Percentiles rank a stretch among this genome's conserved stretches.
Conservation (phyloP, 2,888 invertebrate species). For the Platerodrilus igneus region DNA sequence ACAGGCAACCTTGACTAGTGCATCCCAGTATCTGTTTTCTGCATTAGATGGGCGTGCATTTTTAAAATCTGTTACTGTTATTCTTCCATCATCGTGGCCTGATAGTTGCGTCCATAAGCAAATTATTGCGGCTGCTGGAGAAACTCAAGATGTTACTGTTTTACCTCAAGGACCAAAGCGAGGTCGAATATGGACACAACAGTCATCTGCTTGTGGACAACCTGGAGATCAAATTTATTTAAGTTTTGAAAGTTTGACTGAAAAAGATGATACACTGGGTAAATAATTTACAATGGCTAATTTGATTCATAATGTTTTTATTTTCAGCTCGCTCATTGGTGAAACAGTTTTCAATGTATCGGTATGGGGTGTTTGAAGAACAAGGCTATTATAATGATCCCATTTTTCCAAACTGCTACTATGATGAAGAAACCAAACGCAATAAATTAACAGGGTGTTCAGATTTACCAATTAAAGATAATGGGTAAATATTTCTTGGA, state of each 20-base stretch:
- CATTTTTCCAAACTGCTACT: constrained; percentile 56
- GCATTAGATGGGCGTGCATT: constrained; percentile 56
- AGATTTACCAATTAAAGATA: constrained; percentile 49
- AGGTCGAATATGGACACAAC: constrained; percentile 58
- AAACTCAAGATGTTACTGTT: constrained; percentile 52
- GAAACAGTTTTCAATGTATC: constrained; percentile 62
- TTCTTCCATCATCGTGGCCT: constrained; percentile 58
- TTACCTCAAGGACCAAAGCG: constrained; percentile 52
- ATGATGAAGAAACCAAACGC: constrained; percentile 43
- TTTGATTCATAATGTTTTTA: constrained; percentile 1
- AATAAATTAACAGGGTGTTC: constrained; percentile 52
- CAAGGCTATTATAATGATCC: constrained; percentile 56
- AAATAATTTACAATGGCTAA: constrained; percentile 5
- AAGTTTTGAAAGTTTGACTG: constrained; percentile 45
- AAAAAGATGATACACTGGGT: constrained; percentile 42
- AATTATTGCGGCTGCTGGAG: constrained; percentile 45
- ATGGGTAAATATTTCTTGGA: constrained; percentile 44
- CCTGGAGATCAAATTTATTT: constrained; percentile 57
- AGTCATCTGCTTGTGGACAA: constrained; percentile 57
- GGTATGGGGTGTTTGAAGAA: constrained; percentile 67
- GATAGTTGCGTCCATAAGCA: constrained; percentile 48
- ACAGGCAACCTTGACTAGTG: constrained; percentile 53
- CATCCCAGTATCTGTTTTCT: constrained; percentile 54
- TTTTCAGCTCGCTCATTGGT: constrained; percentile 48
- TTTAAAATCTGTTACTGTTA: constrained; percentile 55